These are phyloP conservation scores for Podargus strigoides DNA, from an alignment of 2,797 vertebrate species.

Conservation along the genomic window DNA sequence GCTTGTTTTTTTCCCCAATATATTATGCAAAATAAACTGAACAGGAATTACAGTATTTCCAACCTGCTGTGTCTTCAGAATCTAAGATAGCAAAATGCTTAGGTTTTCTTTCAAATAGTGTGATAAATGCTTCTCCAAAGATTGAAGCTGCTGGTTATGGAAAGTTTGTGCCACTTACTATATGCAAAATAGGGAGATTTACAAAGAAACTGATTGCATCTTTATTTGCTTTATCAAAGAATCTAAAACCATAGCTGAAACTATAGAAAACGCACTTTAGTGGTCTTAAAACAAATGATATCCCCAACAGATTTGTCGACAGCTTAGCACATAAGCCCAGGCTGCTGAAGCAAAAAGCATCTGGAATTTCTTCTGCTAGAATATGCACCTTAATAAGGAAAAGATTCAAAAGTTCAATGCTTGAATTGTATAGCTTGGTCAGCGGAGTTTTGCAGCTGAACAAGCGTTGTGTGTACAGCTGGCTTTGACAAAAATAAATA, in stretches of 20 bases:
- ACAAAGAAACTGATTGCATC: slow-evolving; percentile 75
- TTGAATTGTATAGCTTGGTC: slow-evolving; percentile 60
- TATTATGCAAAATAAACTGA: slow-evolving; percentile 71
- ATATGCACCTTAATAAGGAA: slow-evolving; percentile 61
- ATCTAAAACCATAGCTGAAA: slow-evolving; percentile 65
- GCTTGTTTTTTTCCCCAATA: slow-evolving; percentile 60
- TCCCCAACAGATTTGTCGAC: slow-evolving; percentile 42
- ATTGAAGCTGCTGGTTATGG: slow-evolving; percentile 53
- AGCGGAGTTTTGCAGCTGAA: slow-evolving; percentile 68
- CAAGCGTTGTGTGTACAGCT: slow-evolving; percentile 47
- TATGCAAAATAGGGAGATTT: slow-evolving; percentile 68
- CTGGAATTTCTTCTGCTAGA: slow-evolving; percentile 46
- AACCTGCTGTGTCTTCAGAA: slow-evolving; percentile 70
- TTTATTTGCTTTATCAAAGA: slow-evolving; percentile 71
- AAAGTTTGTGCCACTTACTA: slow-evolving; percentile 58
- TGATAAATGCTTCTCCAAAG: slow-evolving; percentile 59
- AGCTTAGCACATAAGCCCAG: slow-evolving; percentile 12
- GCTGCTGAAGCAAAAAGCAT: slow-evolving; percentile 48
- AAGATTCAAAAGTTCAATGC: slow-evolving; percentile 43
- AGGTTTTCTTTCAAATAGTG: slow-evolving; percentile 63
- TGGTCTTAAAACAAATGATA: slow-evolving; percentile 59
- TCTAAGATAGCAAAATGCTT: slow-evolving; percentile 61
- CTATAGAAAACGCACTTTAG: slow-evolving; percentile 57
- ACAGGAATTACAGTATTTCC: slow-evolving; percentile 68
- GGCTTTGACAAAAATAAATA: slow-evolving; percentile 43